Conservation (phyloP, 1,140 invertebrate genomes). For the Ptiloglossa arizonensis region DNA sequence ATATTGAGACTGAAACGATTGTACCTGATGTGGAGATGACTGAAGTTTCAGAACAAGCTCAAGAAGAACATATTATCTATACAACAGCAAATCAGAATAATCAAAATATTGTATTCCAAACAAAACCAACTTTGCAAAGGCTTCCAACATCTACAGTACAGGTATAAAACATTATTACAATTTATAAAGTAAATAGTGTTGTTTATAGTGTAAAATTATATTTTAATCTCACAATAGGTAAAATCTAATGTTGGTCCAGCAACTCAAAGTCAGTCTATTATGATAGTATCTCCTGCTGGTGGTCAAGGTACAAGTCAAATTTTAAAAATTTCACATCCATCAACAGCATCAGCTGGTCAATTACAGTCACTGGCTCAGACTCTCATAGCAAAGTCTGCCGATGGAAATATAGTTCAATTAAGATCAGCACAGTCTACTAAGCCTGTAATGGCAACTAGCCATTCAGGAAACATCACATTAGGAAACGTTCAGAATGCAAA, state of each 20-base stretch:
- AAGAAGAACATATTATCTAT: slow-evolving; percentile 74
- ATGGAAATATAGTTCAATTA: slow-evolving; percentile 80
- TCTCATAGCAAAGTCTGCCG: slow-evolving; percentile 79
- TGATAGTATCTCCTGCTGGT: slow-evolving; percentile 79
- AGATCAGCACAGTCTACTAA: slow-evolving; percentile 70
- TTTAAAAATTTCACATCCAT: slow-evolving; percentile 80
- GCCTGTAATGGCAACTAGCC: slow-evolving; percentile 66
- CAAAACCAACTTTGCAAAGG: slow-evolving; percentile 78
- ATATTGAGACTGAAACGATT: slow-evolving; percentile 71
- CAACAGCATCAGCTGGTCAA: slow-evolving; percentile 76
- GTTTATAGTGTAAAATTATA: background rate
- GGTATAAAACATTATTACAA: slow-evolving; percentile 14
- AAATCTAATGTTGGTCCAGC: slow-evolving; percentile 69
- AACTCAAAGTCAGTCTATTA: slow-evolving; percentile 79
- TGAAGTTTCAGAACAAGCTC: slow-evolving; percentile 70
- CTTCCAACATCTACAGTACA: slow-evolving; percentile 76
- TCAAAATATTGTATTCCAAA: slow-evolving; percentile 78
- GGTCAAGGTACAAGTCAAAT: slow-evolving; percentile 79
- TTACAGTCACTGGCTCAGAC: slow-evolving; percentile 79
- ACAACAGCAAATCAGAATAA: slow-evolving; percentile 75
- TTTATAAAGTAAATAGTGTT: background rate
- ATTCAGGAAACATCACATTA: slow-evolving; percentile 73
- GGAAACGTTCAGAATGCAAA: slow-evolving; percentile 75
- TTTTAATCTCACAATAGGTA: slow-evolving; percentile 62
- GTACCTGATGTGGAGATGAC: slow-evolving; percentile 77